Base-by-base conservation (phyloP, 2,888 invertebrate species). In the Hedya salicella region DNA sequence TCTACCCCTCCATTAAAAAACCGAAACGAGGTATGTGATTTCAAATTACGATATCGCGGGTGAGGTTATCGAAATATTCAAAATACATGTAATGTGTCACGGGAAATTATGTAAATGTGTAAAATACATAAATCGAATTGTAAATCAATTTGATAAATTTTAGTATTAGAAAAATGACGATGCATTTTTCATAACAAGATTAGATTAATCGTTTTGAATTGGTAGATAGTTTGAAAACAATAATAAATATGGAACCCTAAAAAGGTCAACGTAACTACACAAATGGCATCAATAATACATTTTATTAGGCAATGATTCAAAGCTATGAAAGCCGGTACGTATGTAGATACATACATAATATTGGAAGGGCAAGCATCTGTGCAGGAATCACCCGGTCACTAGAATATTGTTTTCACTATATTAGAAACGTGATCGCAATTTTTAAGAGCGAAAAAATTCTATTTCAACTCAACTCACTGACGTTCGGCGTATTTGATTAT, bases 351-450 rank as follows among this genome's bases (percentile, higher is more conserved):
- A 25, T 67, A 83, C 79, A 83, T 87, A 84, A 86, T 83, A 87
- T 86, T 80, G 85, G 83, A 83, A 88, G 88, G 89, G 89, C 87
- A 83, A 85, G 83, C 91, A 90, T 88, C 89, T 91, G 91, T 83
- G 87, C 87, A 81, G 85, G 85, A 91, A 91, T 91, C 91, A 91
- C 86, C 91, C 92, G 93, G 93, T 92, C 93, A 93, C 92, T 92
- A 91, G 92, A 91, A 93, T 93, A 93, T 93, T 93, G 93, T 93
- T 93, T 93, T 92, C 92, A 93, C 92, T 93, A 91, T 93, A 93
- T 93, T 93, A 92, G 93, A 93, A 87, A 93, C 92, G 93, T 93
- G 93, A 86, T 88, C 90, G 92, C 91, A 87, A 93, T 93, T 92
- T 91, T 93, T 91, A 92, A 92, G 89, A 84, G 88, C 83, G 85